Evolutionary conservation across 2,888 invertebrate genomes (phyloP).

Genomic region (Ephialtes manifestator): DNA sequence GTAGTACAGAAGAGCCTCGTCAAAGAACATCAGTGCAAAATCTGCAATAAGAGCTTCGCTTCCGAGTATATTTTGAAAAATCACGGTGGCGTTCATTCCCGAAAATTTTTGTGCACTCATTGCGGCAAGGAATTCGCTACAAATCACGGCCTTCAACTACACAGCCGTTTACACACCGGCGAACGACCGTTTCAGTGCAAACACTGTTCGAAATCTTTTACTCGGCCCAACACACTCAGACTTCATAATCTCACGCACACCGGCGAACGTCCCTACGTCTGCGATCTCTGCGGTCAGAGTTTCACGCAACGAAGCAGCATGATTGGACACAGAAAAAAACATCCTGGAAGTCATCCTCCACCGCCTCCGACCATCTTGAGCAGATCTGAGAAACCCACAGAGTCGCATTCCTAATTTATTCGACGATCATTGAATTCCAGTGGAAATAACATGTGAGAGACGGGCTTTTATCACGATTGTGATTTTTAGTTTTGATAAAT

Average conservation of each 20-base stretch:
- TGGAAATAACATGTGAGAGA: neutral
- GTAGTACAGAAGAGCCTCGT: constrained; percentile 66
- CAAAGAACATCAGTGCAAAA: constrained; percentile 63
- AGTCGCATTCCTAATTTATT: constrained; percentile 52
- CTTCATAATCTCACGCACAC: constrained; percentile 64
- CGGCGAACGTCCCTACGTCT: constrained; percentile 59
- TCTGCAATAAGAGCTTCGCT: constrained; percentile 68
- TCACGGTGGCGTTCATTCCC: constrained; percentile 71
- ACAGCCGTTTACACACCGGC: constrained; percentile 64
- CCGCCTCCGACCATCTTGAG: constrained; percentile 62
- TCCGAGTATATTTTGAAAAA: constrained; percentile 64
- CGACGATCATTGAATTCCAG: neutral
- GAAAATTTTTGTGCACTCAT: constrained; percentile 73
- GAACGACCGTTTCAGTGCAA: constrained; percentile 63
- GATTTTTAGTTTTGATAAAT: neutral
- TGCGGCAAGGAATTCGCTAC: constrained; percentile 69
- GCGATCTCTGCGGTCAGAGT: constrained; percentile 63
- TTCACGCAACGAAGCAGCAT: constrained; percentile 68
- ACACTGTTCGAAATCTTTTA: constrained; percentile 62
- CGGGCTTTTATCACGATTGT: neutral
- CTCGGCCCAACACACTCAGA: constrained; percentile 60
- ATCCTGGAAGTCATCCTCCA: constrained; percentile 68
- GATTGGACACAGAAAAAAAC: constrained; percentile 68
- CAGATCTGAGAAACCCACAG: constrained; percentile 24
- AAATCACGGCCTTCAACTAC: constrained; percentile 63